Conservation (phyloP, 1,140 invertebrate genomes). For the Procambarus clarkii region DNA sequence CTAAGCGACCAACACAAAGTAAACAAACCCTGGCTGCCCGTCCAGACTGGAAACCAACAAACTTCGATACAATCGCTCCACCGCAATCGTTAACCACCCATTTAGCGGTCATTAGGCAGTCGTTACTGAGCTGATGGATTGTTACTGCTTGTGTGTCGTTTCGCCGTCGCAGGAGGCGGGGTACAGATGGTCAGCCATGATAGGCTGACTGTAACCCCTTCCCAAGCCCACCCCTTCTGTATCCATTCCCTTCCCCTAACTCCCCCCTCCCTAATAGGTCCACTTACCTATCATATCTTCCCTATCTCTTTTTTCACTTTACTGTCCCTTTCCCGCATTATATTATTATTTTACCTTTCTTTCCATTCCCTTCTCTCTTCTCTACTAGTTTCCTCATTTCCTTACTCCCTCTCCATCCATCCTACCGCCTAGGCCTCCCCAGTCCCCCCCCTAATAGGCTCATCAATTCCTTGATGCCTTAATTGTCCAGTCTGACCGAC, state of each 20-base stretch:
- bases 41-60: too few relatives aligned
- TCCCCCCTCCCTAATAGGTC: background rate
- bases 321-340: background rate
- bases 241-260: background rate
- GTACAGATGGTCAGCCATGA: background rate
- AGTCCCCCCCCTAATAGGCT: too few relatives aligned
- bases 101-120: conserved; percentile 54
- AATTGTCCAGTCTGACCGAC: background rate
- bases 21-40: background rate
- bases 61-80: background rate
- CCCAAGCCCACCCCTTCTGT: background rate
- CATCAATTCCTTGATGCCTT: background rate
- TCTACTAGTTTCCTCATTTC: too few relatives aligned
- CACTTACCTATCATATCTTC: background rate
- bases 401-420: too few relatives aligned
- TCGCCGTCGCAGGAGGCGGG: background rate
- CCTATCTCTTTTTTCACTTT: background rate
- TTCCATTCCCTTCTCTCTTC: too few relatives aligned
- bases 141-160: conserved; percentile 28
- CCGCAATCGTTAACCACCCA: conserved; percentile 43
- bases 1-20: background rate
- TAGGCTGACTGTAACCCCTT: background rate
- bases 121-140: conserved; percentile 47
- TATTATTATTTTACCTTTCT: background rate
- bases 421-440: too few relatives aligned